A percentile compares a stretch with the other conserved stretches of the same genome.
These are phyloP conservation scores for Metopolophium dirhodum DNA, from an alignment of 1,140 invertebrate genomes.

Conservation along the genomic window DNA sequence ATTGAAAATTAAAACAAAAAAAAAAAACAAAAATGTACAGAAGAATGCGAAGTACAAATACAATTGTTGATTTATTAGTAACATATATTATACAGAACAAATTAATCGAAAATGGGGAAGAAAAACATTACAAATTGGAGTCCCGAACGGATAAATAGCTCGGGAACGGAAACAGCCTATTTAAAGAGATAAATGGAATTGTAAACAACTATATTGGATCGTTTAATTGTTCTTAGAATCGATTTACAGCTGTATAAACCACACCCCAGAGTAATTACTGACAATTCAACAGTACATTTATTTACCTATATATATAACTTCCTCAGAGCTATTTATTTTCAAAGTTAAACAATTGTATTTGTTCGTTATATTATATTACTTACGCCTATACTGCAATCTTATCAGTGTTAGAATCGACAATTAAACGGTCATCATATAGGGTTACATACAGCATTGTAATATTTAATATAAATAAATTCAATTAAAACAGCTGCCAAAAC, in stretches of 20 bases:
- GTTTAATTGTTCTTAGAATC: conserved; percentile 33
- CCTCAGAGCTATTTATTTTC: not conserved
- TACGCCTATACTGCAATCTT: too few relatives aligned
- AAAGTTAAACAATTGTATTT: not conserved
- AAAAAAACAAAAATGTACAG: not conserved
- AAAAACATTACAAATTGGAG: conserved; percentile 27
- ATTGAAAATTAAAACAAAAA: not conserved
- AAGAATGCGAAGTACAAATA: not conserved
- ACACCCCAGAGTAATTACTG: conserved; percentile 1
- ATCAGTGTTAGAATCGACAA: not conserved
- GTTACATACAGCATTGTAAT: not conserved
- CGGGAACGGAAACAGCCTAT: not conserved
- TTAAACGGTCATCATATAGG: not conserved
- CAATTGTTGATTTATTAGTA: conserved; percentile 2
- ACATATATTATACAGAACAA: not conserved
- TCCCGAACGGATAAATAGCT: conserved; percentile 15
- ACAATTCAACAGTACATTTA: not conserved
- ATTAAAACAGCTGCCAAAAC: too few relatives aligned
- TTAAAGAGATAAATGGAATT: conserved; percentile 42
- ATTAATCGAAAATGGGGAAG: not conserved
- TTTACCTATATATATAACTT: not conserved
- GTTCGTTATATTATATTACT: not conserved
- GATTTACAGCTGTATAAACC: conserved; percentile 29
- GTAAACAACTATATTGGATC: conserved; percentile 23
- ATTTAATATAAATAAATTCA: not conserved